Conservation (phyloP, 2,888 invertebrate genomes). For the Epiperipatus broadwayi region DNA sequence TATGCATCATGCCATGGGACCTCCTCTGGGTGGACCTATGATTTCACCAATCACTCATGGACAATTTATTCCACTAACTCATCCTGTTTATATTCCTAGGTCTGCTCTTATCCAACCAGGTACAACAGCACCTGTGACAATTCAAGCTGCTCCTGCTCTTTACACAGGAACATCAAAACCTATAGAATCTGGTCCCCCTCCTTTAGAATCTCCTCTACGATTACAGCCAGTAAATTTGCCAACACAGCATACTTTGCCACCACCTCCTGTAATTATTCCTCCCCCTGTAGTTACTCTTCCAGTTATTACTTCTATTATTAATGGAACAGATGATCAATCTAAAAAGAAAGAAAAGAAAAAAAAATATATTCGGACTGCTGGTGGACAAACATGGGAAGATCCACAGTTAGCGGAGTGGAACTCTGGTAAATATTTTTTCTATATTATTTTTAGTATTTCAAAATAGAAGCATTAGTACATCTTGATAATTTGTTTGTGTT, state of each 20-base stretch:
- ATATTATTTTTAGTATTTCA: no score
- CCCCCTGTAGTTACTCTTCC: slow-evolving; percentile 35
- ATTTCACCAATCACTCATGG: slow-evolving; percentile 3
- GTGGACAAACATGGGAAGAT: slow-evolving; percentile 93
- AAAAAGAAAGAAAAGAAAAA: slow-evolving; percentile 38
- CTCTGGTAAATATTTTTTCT: slow-evolving; percentile 38
- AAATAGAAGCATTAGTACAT: no score
- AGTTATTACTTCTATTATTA: slow-evolving; percentile 32
- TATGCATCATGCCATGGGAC: slow-evolving; percentile 13
- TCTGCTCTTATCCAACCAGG: slow-evolving; percentile 4
- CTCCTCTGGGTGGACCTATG: slow-evolving; percentile 3
- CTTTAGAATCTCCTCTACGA: no score
- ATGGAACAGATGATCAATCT: slow-evolving; percentile 18
- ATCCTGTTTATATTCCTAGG: slow-evolving; percentile 7
- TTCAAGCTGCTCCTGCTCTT: no score
- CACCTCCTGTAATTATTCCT: slow-evolving; percentile 16
- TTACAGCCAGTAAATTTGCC: not conserved
- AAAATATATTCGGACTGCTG: slow-evolving; percentile 71
- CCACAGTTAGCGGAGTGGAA: slow-evolving; percentile 81
- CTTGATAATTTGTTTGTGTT: no score
- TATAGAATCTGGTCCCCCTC: no score
- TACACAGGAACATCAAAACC: no score
- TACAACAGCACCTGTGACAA: slow-evolving; percentile 5
- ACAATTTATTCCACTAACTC: not conserved
- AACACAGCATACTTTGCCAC: slow-evolving; percentile 6